These are phyloP conservation scores for Parapsyche elsis DNA, from an alignment of 1,140 invertebrate genomes.

Conservation along the genomic window DNA sequence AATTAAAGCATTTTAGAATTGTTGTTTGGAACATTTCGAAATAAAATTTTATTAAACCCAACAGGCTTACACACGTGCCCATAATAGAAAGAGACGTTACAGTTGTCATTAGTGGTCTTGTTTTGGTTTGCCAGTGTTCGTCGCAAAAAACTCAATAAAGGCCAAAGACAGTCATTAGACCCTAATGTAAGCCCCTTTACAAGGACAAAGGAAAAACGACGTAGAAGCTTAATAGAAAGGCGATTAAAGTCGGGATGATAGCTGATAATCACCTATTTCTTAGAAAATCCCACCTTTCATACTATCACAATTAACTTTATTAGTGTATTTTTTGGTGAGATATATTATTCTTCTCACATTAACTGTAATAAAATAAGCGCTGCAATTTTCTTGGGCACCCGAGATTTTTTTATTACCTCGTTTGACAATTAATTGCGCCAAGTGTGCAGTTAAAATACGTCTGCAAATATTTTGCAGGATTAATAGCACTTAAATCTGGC, in stretches of 20 bases:
- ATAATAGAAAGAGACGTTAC: background rate
- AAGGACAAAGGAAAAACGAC: background rate
- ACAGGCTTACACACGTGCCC: background rate
- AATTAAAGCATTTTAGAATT: no score
- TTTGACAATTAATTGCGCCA: no score
- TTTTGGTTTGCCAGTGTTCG: background rate
- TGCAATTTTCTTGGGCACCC: no score
- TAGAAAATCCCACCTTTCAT: slow-evolving; percentile 4
- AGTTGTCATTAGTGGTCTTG: slow-evolving; percentile 3
- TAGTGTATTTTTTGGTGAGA: no score
- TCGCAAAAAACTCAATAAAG: slow-evolving; percentile 19
- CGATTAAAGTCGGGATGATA: slow-evolving; percentile 12
- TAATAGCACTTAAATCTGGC: slow-evolving; percentile 6
- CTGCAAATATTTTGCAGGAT: slow-evolving; percentile 2
- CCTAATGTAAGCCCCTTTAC: slow-evolving; percentile 2
- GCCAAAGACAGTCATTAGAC: slow-evolving; percentile 5
- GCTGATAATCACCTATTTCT: background rate
- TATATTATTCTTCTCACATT: no score
- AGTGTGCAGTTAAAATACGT: background rate
- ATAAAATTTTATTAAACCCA: no score
- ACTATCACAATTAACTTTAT: no score
- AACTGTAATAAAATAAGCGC: no score
- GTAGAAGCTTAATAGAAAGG: slow-evolving; percentile 4
- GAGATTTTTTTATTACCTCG: no score
- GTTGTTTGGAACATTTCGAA: no score